phyloP scores from a whole-genome alignment of 1,140 invertebrate genomes.

The Coenobita brevimanus region DNA sequence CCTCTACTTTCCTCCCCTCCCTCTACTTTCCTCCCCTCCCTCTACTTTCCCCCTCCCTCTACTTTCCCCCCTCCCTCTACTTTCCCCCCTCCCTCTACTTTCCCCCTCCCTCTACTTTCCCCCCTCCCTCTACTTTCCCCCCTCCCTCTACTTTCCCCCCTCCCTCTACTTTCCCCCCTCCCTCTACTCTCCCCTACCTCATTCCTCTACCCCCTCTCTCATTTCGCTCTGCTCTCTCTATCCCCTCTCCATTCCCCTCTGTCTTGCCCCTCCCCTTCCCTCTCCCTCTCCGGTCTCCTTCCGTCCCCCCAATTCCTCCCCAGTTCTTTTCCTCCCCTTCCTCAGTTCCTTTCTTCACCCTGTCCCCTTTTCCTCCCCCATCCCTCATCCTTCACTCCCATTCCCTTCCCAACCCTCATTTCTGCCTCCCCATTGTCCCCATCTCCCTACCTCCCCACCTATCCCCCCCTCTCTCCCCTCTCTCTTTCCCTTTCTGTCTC shows the following conservation, averaged over 20 bases:
- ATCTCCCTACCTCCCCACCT: too few species aligned
- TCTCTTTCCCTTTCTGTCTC: neutral
- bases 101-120: neutral
- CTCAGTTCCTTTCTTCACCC: too few species aligned
- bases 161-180: neutral
- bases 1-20: neutral
- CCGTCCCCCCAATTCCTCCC: neutral
- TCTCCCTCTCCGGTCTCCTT: neutral
- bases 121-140: too few species aligned
- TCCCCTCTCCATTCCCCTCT: neutral
- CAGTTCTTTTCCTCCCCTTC: too few species aligned
- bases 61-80: too few species aligned
- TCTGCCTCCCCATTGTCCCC: neutral
- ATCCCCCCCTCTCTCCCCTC: too few species aligned
- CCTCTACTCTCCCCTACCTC: neutral
- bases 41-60: too few species aligned
- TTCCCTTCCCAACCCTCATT: neutral
- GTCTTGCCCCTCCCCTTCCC: neutral
- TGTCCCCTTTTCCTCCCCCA: too few species aligned
- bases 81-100: neutral
- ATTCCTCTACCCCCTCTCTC: neutral
- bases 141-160: too few species aligned
- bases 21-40: too few species aligned
- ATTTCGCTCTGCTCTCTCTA: too few species aligned
- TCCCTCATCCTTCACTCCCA: too few species aligned